Base-by-base conservation (phyloP, 2,888 invertebrate species). In the Yponomeuta evonymella region DNA sequence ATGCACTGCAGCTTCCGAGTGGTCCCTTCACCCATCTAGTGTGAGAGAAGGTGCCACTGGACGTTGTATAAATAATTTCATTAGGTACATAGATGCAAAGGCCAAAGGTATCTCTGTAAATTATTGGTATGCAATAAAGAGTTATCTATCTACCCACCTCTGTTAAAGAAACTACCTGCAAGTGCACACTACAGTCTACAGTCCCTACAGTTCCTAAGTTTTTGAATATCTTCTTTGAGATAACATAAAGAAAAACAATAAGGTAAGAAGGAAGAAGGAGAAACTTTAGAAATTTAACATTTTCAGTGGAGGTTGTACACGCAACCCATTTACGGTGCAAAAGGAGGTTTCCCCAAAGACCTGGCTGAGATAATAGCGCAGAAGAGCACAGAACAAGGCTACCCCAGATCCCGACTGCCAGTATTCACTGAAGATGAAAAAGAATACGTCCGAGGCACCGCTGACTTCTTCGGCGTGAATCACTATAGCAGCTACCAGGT, bases 391-490 rank as follows among this genome's bases (percentile, higher is more conserved):
- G 75, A 76, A 4, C 91, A 93, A 77, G 92, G 92, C 0, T 89
- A 82, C 75, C 70, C 79, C 0, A 74, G 79, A 62, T 93, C 93
- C 0, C 82, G 93, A 1, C 76, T 93, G 68, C 93, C 93, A 0
- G 76, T 77, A 15, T 93, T 93, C 75, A 86, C 88, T 0, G 77
- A 81, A 11, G 84, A 88, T 69, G 92, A 93, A 79, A 79, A 75
- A 9, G 74, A 74, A 0, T 81, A 82, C 2, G 81, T 83, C 0
- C 80, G 76, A 70, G 90, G 90, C 2, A 33, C 84, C 0, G 75
- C 77, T 0, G 90, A 90, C 73, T 91, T 90, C 78, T 83, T 88
- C 29, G 89, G 96, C 0, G 86, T 96, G 3, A 96, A 96, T 77
- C 93, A 95, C 72, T 97, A 96, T 79, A 94, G 94, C 0, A 82